Conservation (phyloP, 2,113 vertebrate species). For the Guaruba guarouba region DNA sequence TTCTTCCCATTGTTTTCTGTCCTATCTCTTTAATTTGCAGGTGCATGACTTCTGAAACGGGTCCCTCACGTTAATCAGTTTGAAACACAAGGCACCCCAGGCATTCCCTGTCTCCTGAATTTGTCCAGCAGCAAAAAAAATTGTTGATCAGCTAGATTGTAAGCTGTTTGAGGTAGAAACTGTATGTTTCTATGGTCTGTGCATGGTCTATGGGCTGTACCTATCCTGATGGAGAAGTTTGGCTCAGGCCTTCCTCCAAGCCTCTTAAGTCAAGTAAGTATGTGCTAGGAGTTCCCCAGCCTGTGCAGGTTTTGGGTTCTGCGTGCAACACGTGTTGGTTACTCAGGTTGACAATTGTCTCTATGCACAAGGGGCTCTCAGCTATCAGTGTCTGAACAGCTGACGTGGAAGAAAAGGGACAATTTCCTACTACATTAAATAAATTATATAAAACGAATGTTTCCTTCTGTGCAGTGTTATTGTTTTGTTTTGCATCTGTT, state of each 20-base stretch:
- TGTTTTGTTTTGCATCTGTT: neutral
- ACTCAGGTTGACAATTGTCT: fast-evolving
- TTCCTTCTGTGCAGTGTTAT: neutral
- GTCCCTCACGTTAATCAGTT: neutral
- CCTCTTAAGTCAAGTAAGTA: neutral
- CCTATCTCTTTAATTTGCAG: neutral
- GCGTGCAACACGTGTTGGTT: neutral
- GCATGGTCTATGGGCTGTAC: neutral
- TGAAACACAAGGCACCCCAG: neutral
- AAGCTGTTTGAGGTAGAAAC: neutral
- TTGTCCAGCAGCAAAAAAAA: neutral
- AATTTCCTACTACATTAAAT: fast-evolving
- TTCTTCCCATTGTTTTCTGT: neutral
- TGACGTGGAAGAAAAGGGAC: neutral
- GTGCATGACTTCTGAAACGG: neutral
- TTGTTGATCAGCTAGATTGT: neutral
- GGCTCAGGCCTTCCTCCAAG: neutral
- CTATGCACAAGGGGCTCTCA: neutral
- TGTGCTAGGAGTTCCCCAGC: neutral
- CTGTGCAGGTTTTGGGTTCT: neutral
- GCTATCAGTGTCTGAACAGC: neutral
- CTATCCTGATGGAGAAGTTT: neutral
- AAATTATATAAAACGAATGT: neutral
- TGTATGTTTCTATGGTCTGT: neutral
- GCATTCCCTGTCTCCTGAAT: neutral